Base-by-base conservation (phyloP, 2,888 invertebrate genomes). In the Lingula anatina region DNA sequence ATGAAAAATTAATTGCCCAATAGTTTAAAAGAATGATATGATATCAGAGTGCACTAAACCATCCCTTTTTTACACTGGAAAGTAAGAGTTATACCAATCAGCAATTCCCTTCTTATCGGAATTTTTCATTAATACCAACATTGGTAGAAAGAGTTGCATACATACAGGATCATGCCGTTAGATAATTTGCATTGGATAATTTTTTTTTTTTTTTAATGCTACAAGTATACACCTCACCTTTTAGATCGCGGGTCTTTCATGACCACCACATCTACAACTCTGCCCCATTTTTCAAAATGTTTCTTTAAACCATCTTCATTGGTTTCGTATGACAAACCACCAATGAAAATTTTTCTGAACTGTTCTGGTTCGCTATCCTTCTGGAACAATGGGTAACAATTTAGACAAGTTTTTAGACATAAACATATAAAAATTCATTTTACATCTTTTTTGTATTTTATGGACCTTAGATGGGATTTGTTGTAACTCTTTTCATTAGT, bases 261-360 rank as follows among this genome's bases (percentile, higher is more conserved):
- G 18, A 73, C 71, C 44, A 71, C 64, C 49, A 62, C 64, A 50
- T 73, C 73, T 5, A 62, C 60, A 23, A 74, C 90, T 70, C 92
- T 91, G 23, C 96, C 96, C 90, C 91, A 97, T 84, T 94, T 88
- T 70, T 91, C 90, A 75, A 95, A 97, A 76, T 95, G 93, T 53
- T 86, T 85, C 71, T 92, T 92, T 25, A 96, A 77, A 7, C 91
- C 89, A 36, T 90, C 87, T 70, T 95, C 94, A n/a, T 90, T 90
- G 5, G 95, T 95, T 57, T 91, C 85, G 74, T 93, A 95, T 75
- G 94, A 93, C 47, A 96, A 79, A 12, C 95, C 95, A n/a, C 96
- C 96, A 71, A 96, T 94, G 71, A 96, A 96, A 47, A 96, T 79
- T 74, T 96, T 96, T 36, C 93, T 81, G 66, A 89, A 84, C 87